phyloP scores from a whole-genome alignment of 2,797 vertebrate genomes.

The Zalophus californianus region DNA sequence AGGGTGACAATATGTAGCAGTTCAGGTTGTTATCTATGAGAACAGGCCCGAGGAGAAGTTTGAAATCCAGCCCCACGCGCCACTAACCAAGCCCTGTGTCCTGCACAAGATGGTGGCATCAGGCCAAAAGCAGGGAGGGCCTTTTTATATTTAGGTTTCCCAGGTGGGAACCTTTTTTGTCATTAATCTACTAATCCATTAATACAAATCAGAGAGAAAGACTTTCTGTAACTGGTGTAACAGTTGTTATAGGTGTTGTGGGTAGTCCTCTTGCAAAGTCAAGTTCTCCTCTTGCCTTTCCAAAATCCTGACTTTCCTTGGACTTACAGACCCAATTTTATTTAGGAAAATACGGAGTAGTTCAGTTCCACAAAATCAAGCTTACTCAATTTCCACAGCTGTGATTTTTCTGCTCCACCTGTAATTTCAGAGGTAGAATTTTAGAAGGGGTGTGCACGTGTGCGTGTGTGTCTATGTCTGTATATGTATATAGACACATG shows the following conservation, averaged over 20 bases:
- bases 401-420: neutral
- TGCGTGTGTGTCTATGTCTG: neutral
- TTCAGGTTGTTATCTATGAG: neutral
- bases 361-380: constrained; percentile 36
- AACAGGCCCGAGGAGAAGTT: neutral
- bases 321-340: constrained; percentile 35
- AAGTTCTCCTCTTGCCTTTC: neutral
- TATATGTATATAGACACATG: neutral
- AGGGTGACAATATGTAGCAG: neutral
- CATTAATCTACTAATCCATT: neutral
- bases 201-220: neutral
- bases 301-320: constrained; percentile 44
- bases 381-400: neutral
- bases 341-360: constrained; percentile 26
- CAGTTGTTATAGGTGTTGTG: neutral
- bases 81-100: neutral
- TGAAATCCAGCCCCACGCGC: neutral
- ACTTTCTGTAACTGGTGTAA: constrained; percentile 17
- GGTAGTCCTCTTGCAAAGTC: neutral
- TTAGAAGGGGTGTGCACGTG: neutral
- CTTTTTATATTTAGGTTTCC: constrained; percentile 28
- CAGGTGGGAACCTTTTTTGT: neutral
- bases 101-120: neutral
- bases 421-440: neutral
- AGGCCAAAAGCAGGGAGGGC: neutral